Evolutionary conservation across 2,888 invertebrate species (phyloP), one percentile per base, ranked within the genome.

Genomic region (Pyrrhia umbra): DNA sequence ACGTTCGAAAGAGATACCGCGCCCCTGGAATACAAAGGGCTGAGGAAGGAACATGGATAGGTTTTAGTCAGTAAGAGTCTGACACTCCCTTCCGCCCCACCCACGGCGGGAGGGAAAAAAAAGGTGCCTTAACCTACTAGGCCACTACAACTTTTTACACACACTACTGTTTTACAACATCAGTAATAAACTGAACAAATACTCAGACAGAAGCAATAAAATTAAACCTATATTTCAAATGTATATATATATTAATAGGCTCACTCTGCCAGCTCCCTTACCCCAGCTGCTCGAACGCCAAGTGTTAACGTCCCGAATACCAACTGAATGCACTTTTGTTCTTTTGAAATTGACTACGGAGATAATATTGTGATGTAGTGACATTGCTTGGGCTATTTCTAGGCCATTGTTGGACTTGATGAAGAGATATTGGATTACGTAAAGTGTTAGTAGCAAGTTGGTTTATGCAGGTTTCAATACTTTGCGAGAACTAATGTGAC

Each of bases 241-340:
- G 15, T 23, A 25, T 27, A 15, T 27, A 2, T 39, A 15, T 27
- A 2, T 39, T 25, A 34, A 4, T 2, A 4, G 6, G 16, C 2
- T 8, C 57, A 77, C 54, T 16, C 46, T 46, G 39, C 1, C 16
- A 52, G 0, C 57, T 39, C 34, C 77, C 77, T 67, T 50, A 62
- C 23, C 1, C 45, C 79, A 77, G 77, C 77, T 82, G 85, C 65
- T 63, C 62, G 65, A 77, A 64, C 68, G 67, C 77, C 78, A 78
- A 84, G 81, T 78, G 80, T 75, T 77, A 83, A 83, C 85, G 83
- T 70, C 69, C 81, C 77, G 79, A 85, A 84, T 84, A 85, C 81
- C 67, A 77, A 68, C 73, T 71, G 80, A 82, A 84, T 83, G 81
- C 85, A 82, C 85, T 82, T 85, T 83, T 85, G 85, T 85, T 84